These are phyloP conservation scores for Mechanitis messenoides DNA, from an alignment of 2,888 invertebrate species.

Conservation along the genomic window DNA sequence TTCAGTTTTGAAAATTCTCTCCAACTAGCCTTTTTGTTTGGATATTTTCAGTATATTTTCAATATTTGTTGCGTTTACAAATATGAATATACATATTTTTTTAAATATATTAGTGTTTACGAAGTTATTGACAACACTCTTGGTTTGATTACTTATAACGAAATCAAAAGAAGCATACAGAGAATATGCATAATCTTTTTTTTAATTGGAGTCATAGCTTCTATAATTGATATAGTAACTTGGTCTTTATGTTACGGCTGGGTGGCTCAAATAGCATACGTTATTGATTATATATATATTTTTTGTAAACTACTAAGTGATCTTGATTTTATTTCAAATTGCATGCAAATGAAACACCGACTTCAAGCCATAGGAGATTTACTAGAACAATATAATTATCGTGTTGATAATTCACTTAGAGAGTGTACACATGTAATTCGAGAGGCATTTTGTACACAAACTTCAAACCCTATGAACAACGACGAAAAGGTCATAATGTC, in stretches of 20 bases:
- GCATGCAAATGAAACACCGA: constrained; percentile 25
- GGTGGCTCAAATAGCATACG: not conserved
- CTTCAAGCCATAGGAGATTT: constrained; percentile 25
- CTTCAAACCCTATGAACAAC: not conserved
- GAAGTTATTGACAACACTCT: constrained; percentile 27
- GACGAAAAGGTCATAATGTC: constrained; percentile 12
- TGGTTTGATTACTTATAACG: constrained; percentile 18
- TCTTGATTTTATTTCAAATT: constrained; percentile 24
- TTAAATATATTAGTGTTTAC: constrained; percentile 24
- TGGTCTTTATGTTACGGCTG: constrained; percentile 20
- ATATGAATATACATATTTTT: constrained; percentile 19
- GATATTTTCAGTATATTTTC: constrained; percentile 24
- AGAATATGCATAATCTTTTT: constrained; percentile 13
- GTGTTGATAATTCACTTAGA: constrained; percentile 6
- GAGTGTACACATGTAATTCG: not conserved
- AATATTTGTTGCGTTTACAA: constrained; percentile 27
- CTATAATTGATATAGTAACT: constrained; percentile 14
- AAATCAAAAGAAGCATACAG: constrained; percentile 20
- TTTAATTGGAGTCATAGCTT: constrained; percentile 8
- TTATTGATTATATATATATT: constrained; percentile 25
- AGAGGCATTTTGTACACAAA: no score
- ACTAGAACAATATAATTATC: constrained; percentile 14
- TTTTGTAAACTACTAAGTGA: constrained; percentile 22
- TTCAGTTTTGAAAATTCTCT: not conserved
- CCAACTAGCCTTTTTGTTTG: constrained; percentile 16